A percentile compares a stretch with the other conserved stretches of the same genome.
These are phyloP conservation scores for Acanthis flammea DNA, from an alignment of 2,797 vertebrate genomes.

Conservation along the genomic window DNA sequence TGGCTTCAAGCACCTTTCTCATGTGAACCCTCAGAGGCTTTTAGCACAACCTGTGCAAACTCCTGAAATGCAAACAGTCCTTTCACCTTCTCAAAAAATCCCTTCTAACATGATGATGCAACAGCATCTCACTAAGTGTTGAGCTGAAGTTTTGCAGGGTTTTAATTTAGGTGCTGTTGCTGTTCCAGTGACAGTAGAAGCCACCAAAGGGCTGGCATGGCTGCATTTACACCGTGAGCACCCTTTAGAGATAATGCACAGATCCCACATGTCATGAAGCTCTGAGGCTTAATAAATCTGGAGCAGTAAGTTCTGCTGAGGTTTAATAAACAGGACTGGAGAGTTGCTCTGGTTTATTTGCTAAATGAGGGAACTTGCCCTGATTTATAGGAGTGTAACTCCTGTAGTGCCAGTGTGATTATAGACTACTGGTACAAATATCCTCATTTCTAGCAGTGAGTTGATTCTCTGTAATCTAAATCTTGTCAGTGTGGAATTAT, in stretches of 20 bases:
- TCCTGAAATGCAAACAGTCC: conserved; percentile 38
- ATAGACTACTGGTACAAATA: neutral
- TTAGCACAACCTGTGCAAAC: neutral
- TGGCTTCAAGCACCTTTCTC: neutral
- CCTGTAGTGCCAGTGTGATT: neutral
- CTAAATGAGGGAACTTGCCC: neutral
- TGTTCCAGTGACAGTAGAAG: neutral
- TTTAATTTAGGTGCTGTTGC: neutral
- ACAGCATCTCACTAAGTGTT: neutral
- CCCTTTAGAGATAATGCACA: neutral
- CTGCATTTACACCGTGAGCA: neutral
- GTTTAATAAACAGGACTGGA: neutral
- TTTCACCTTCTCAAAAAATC: neutral
- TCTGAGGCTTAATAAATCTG: neutral
- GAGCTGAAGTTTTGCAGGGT: neutral
- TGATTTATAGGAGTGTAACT: neutral
- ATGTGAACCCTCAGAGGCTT: neutral
- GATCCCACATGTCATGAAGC: neutral
- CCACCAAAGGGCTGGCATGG: neutral
- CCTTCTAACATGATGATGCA: neutral
- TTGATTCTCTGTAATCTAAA: neutral
- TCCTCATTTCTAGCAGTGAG: neutral
- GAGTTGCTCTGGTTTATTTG: neutral
- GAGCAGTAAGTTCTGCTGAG: neutral
- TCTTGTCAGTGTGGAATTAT: neutral